Evolutionary conservation across 2,797 vertebrate genomes (phyloP), one percentile per base, ranked within the genome.

Genomic region (Amblyraja radiata): DNA sequence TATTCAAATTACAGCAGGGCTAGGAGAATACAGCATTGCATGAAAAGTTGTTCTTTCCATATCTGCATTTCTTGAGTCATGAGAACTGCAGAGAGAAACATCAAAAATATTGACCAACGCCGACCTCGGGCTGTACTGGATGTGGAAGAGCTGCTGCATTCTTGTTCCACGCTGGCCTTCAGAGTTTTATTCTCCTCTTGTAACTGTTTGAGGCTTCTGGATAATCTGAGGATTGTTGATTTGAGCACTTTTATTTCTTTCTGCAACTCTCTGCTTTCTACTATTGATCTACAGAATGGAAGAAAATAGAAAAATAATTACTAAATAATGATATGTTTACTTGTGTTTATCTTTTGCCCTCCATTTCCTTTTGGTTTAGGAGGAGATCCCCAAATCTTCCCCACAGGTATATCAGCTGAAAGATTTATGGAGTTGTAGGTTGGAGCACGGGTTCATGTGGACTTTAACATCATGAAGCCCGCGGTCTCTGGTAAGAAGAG

Each of bases 161-260:
- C 92, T 0, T 94, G 95, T 94, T 96, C 95, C 83, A 99, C 95
- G 93, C 98, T 97, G 93, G 97, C 96, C 94, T 97, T 97, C 58
- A 99, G 96, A 16, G 94, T 95, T 8, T 68, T 93, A 93, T 99
- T 99, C 94, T 99, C 98, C 93, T 97, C 95, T 0, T 98, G 97
- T 86, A 99, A 94, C 63, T 97, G 97, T 94, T 97, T 97, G 93
- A 98, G 93, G 4, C 96, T 97, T 94, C 97, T 97, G 13, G 97
- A 97, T 94, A 99, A 93, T 93, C 95, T 97, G 93, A 97, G 95
- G 86, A 98, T 95, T 0, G 97, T 96, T 14, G 97, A 96, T 94
- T 95, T 97, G 91, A 98, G 94, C 13, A 96, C 95, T 94, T 97
- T 98, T 54, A 98, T 97, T 93, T 96, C 96, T 77, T 95, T 96